Conservation (phyloP, 1,140 invertebrate genomes). For the Atta colombica region DNA sequence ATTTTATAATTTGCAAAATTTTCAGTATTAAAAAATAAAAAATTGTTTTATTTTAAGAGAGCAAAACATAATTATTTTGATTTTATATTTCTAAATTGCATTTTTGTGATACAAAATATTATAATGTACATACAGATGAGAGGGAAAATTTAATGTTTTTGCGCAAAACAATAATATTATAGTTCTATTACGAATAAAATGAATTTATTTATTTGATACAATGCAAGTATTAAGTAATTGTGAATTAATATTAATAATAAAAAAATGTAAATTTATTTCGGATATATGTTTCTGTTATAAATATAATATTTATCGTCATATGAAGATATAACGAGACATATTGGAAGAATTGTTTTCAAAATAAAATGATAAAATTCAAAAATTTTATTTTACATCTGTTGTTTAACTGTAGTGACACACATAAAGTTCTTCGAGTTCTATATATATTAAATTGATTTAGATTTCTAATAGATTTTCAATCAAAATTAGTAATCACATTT, state of each 20-base stretch:
- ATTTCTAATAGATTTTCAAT: neutral
- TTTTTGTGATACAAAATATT: conserved; percentile 13
- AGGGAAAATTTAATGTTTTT: neutral
- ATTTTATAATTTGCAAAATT: neutral
- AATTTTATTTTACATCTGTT: neutral
- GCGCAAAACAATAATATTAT: neutral
- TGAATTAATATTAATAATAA: neutral
- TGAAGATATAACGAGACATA: neutral
- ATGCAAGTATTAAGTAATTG: neutral
- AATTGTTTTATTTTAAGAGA: neutral
- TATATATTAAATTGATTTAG: neutral
- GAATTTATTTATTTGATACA: neutral
- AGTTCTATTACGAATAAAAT: neutral
- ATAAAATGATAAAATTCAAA: conserved; percentile 4
- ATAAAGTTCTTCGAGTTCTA: neutral
- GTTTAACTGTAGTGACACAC: neutral
- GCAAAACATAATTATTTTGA: neutral
- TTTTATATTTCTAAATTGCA: neutral
- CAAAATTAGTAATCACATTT: neutral
- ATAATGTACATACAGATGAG: neutral
- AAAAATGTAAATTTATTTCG: neutral
- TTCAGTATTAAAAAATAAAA: neutral
- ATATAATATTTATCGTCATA: neutral
- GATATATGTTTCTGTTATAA: too few species aligned
- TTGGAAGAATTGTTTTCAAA: neutral